These are phyloP conservation scores for Hycleus phaleratus DNA, from an alignment of 1,140 invertebrate genomes.

Conservation along the genomic window DNA sequence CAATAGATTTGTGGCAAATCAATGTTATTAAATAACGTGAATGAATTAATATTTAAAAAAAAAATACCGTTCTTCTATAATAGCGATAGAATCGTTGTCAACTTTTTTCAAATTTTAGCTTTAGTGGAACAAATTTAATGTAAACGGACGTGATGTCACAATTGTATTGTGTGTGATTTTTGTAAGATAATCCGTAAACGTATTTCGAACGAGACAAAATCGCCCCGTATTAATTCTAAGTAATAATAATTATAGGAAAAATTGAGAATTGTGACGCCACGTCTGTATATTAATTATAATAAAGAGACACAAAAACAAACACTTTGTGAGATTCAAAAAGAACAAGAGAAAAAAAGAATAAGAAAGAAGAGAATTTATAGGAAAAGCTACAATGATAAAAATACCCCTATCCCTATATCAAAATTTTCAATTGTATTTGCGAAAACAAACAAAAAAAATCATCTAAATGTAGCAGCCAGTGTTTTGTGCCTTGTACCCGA, in stretches of 20 bases:
- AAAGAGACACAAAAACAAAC: no score
- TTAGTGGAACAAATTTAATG: conserved; percentile 7
- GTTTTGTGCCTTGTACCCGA: conserved; percentile 36
- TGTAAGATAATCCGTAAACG: not conserved
- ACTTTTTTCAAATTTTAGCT: conserved; percentile 13
- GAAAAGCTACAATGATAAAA: not conserved
- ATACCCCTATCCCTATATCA: conserved; percentile 8
- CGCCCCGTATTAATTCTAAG: not conserved
- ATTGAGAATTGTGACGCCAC: not conserved
- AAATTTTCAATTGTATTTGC: no score
- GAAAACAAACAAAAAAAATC: no score
- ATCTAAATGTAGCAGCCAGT: conserved; percentile 30
- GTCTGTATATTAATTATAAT: not conserved
- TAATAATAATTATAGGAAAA: no score
- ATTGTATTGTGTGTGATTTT: not conserved
- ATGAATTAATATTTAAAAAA: conserved; percentile 3
- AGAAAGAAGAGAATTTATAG: no score
- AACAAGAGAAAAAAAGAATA: conserved; percentile 9
- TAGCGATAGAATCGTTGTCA: conserved; percentile 20
- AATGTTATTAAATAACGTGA: conserved; percentile 1
- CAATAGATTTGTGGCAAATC: conserved; percentile 10
- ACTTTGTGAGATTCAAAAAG: not conserved
- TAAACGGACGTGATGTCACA: conserved; percentile 12
- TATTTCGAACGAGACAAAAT: conserved; percentile 1
- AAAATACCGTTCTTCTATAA: conserved; percentile 6